Percentiles rank a stretch among this genome's conserved stretches.
These are phyloP conservation scores for Rhagium mordax DNA, from an alignment of 2,888 invertebrate species.

Conservation along the genomic window DNA sequence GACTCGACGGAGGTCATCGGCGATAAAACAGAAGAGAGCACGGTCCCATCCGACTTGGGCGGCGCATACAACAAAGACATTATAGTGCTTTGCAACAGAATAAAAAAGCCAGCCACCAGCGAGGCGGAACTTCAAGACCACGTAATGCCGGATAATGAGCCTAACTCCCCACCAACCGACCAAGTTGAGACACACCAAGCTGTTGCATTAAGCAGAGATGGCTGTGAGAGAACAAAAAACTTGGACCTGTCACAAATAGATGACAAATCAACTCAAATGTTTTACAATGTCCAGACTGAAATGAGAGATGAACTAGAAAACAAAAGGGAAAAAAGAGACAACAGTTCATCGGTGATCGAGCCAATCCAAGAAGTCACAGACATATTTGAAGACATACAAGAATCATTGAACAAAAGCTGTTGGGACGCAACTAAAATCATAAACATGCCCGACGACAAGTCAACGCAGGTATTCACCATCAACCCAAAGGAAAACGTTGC, in stretches of 20 bases:
- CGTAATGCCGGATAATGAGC: neutral
- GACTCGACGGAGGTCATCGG: neutral
- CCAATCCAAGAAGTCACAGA: neutral
- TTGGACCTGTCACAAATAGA: slow-evolving; percentile 6
- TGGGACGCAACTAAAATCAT: neutral
- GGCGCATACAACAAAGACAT: no score
- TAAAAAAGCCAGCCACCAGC: no score
- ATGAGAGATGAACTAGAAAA: neutral
- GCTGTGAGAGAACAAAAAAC: slow-evolving; percentile 32
- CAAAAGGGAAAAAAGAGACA: neutral
- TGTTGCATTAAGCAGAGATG: neutral
- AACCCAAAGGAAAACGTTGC: neutral
- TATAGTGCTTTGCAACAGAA: no score
- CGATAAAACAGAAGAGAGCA: slow-evolving; percentile 7
- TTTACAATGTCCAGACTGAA: slow-evolving; percentile 24
- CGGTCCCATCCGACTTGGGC: no score
- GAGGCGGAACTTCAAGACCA: no score
- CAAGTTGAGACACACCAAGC: neutral
- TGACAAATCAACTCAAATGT: slow-evolving; percentile 39
- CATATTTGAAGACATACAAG: neutral
- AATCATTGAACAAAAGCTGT: neutral
- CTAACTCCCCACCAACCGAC: neutral
- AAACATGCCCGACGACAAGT: neutral
- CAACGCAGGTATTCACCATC: neutral
- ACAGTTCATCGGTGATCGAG: neutral